Evolutionary conservation across 2,797 vertebrate species (phyloP).

Genomic region (Naso thynnoides): DNA sequence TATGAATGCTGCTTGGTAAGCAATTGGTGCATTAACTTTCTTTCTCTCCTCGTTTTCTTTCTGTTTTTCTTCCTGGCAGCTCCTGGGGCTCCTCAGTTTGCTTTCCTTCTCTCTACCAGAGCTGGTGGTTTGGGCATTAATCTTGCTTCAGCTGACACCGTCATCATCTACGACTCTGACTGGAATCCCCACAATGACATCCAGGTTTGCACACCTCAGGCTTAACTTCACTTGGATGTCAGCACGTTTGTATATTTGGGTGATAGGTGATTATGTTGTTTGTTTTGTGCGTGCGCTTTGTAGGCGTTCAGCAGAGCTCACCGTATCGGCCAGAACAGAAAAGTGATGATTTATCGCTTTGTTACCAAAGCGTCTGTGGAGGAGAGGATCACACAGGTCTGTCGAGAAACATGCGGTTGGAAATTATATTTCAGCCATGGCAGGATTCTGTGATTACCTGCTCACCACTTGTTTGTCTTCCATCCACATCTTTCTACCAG

Average conservation of each 20-base stretch:
- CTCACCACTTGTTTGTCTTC: neutral
- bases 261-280: neutral
- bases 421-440: neutral
- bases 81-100: conserved; percentile 97
- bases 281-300: conserved; percentile 11
- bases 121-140: conserved; percentile 99
- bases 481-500: conserved; percentile 65
- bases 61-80: conserved; percentile 79
- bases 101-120: conserved; percentile 97
- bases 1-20: neutral
- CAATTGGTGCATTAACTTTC: conserved; percentile 14
- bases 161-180: conserved; percentile 98
- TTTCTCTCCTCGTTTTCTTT: too few relatives aligned
- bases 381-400: conserved; percentile 94
- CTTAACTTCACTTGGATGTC: neutral
- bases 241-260: neutral
- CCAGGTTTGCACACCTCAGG: conserved; percentile 84
- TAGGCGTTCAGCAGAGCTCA: conserved; percentile 99
- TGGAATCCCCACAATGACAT: conserved; percentile 99
- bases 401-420: conserved; percentile 16
- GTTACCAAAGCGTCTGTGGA: conserved; percentile 98
- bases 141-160: conserved; percentile 97
- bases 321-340: conserved; percentile 98
- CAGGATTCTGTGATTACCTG: neutral
- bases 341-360: conserved; percentile 99